These are phyloP conservation scores for Aleiodes leptofemur DNA, from an alignment of 2,888 invertebrate species.

Conservation along the genomic window DNA sequence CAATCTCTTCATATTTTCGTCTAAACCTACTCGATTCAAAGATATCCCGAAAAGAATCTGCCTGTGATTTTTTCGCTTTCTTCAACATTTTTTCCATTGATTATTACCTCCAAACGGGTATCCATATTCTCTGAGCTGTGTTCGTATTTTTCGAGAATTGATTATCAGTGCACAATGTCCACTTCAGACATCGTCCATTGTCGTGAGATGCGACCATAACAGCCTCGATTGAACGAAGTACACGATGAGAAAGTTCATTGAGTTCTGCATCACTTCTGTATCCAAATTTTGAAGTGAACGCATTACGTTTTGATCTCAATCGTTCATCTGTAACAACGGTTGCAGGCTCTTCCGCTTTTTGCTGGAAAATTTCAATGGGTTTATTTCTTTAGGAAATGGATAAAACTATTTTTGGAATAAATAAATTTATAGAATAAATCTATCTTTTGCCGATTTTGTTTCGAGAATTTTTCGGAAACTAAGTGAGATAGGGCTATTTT, in stretches of 20 bases:
- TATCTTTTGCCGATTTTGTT: no score
- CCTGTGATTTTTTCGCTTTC: background rate
- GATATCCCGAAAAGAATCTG: background rate
- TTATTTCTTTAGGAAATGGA: background rate
- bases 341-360: slow-evolving; percentile 58
- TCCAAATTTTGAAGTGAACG: slow-evolving; percentile 47
- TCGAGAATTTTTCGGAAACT: no score
- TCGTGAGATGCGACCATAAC: slow-evolving; percentile 77
- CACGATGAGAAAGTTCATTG: slow-evolving; percentile 78
- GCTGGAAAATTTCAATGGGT: background rate
- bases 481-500: no score
- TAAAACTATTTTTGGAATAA: no score
- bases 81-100: background rate
- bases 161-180: slow-evolving; percentile 82
- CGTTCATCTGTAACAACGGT: slow-evolving; percentile 52
- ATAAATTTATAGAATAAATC: no score
- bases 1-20: no score
- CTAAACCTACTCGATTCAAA: no score
- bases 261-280: slow-evolving; percentile 73
- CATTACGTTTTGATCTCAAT: slow-evolving; percentile 62
- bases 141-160: slow-evolving; percentile 78
- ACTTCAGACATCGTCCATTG: slow-evolving; percentile 79
- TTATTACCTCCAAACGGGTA: slow-evolving; percentile 85
- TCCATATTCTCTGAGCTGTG: slow-evolving; percentile 81
- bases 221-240: slow-evolving; percentile 78